Base-by-base conservation (phyloP, 1,140 invertebrate species). In the Eumaeus atala region DNA sequence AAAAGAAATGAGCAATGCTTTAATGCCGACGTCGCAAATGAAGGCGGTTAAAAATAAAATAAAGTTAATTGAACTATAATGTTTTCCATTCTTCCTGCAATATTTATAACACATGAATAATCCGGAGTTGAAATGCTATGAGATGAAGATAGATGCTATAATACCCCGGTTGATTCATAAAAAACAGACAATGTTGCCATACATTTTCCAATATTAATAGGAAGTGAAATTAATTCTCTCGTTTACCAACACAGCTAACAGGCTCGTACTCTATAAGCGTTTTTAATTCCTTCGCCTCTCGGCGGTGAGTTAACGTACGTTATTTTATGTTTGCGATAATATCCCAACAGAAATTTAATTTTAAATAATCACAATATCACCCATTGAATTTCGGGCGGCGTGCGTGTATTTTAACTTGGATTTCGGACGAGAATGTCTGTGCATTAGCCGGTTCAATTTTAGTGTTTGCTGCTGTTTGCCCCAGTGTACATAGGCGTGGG, bases 181-280 rank as follows among this genome's bases (percentile, higher is more conserved):
- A 18, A 48, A 17, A 48, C 36, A 17, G 37, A 6, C 35, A n/a
- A n/a, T 21, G 37, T 18, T 35, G 34, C 12, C 34, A 35, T 51
- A 51, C 16, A 48, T 48, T 12, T 9, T 48, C 17, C 34, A 51
- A 51, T 51, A 35, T 51, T 51, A 56, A 53, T 17, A 53, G 33
- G 52, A 33, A 48, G 60, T 48, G 60, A 62, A 62, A 62, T 62
- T 62, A 62, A 62, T 58, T 62, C 58, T 57, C 51, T 53, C 51
- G 59, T 54, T 34, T 58, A 56, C 51, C 37, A 51, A 58, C 54
- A 54, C 55, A 47, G 52, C 53, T 52, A 54, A 48, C 56, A 58
- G 56, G 56, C 48, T 56, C 35, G 54, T 34, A 49, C 47, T 37
- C 47, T 34, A 56, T 51, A 37, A 36, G 49, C 48, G 21, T 12